These are phyloP conservation scores for Ancistrus triradiatus DNA, from an alignment of 2,113 vertebrate species.

Conservation along the genomic window DNA sequence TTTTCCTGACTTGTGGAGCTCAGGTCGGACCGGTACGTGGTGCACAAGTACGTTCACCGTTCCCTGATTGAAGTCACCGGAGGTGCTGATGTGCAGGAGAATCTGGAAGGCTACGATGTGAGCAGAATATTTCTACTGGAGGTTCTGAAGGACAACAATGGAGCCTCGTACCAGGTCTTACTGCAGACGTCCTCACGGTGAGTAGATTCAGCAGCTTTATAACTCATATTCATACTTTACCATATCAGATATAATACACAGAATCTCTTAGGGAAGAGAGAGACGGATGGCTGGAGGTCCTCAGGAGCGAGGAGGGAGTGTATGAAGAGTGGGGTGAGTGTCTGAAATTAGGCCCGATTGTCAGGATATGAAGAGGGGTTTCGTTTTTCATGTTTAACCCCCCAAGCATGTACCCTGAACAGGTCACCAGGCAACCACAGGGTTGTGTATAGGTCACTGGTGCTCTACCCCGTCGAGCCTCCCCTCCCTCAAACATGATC, in stretches of 20 bases:
- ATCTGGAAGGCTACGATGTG: slow-evolving; percentile 28
- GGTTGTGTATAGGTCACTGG: too few species aligned
- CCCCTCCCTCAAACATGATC: too few species aligned
- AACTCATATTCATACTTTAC: too few species aligned
- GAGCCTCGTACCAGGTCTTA: slow-evolving; percentile 22
- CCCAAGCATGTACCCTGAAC: background rate
- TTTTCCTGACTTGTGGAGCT: too few species aligned
- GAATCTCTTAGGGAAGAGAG: slow-evolving; percentile 43
- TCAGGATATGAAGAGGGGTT: too few species aligned
- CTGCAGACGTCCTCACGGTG: slow-evolving; percentile 36
- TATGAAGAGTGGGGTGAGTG: slow-evolving; percentile 48
- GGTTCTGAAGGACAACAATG: slow-evolving; percentile 38
- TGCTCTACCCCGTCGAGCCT: too few species aligned
- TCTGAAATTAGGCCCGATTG: too few species aligned
- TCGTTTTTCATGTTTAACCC: background rate
- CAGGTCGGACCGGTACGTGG: slow-evolving; percentile 41
- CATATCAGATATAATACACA: too few species aligned
- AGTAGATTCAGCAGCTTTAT: slow-evolving; percentile 24
- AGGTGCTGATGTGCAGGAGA: slow-evolving; percentile 22
- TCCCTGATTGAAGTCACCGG: slow-evolving; percentile 36
- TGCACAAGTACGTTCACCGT: slow-evolving; percentile 40
- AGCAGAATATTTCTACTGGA: slow-evolving; percentile 33
- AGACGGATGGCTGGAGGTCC: slow-evolving; percentile 25
- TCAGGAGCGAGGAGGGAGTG: slow-evolving; percentile 20
- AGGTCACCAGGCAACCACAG: too few species aligned